Conservation (phyloP, 2,888 invertebrate species). For the Anoplius nigerrimus region DNA sequence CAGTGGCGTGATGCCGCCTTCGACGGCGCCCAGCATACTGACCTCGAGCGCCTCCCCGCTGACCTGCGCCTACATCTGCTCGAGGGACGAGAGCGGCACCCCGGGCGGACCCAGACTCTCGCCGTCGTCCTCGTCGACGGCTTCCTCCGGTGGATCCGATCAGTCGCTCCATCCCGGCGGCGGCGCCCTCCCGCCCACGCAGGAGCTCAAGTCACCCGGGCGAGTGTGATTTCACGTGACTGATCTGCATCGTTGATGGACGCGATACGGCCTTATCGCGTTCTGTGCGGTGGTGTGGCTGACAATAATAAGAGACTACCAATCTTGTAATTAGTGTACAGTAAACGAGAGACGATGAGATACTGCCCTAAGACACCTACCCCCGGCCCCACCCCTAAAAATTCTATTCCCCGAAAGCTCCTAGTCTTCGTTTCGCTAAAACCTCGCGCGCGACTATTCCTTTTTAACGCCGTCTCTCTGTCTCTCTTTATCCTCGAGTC, state of each 20-base stretch:
- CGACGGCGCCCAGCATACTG: conserved; percentile 66
- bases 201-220: conserved; percentile 72
- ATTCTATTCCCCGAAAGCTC: too few species aligned
- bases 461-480: too few species aligned
- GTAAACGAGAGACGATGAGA: conserved; percentile 49
- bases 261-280: conserved; percentile 35
- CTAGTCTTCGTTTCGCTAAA: conserved; percentile 2
- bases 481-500: background rate
- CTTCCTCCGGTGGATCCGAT: conserved; percentile 76
- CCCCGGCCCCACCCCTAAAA: too few species aligned
- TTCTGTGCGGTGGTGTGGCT: conserved; percentile 57
- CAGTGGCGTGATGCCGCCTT: conserved; percentile 71
- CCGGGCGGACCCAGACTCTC: conserved; percentile 72
- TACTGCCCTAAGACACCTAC: conserved; percentile 33
- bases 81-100: conserved; percentile 73
- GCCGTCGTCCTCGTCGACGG: conserved; percentile 78
- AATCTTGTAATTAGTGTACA: conserved; percentile 75
- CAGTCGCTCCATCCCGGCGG: conserved; percentile 67
- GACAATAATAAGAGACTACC: conserved; percentile 69
- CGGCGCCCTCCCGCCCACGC: conserved; percentile 60
- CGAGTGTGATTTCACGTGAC: conserved; percentile 67
- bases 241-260: conserved; percentile 51
- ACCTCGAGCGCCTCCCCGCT: conserved; percentile 76
- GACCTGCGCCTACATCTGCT: too few species aligned
- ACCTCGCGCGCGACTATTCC: conserved; percentile 1